Evolutionary conservation across 23 tunicate genomes (phyloP).

Genomic region (Styela plicata): DNA sequence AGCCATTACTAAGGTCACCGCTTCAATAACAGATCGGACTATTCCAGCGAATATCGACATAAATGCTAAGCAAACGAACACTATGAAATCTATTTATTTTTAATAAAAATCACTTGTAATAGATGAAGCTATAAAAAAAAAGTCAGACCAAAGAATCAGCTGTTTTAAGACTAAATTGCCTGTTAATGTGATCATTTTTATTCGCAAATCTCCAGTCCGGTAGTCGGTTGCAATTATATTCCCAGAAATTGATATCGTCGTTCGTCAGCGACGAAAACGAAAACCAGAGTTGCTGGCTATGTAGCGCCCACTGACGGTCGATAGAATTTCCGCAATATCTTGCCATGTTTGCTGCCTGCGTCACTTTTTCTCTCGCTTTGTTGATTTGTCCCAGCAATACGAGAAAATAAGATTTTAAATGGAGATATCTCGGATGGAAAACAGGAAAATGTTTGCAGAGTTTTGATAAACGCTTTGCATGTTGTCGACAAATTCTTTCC

Average conservation of each 20-base stretch:
- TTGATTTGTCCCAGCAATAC: slow-evolving; percentile 21
- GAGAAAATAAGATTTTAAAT: slow-evolving; percentile 27
- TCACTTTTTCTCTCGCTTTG: slow-evolving; percentile 40
- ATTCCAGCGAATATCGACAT: too few species aligned
- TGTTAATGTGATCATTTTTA: slow-evolving; percentile 31
- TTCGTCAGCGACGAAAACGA: background rate
- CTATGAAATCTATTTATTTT: too few species aligned
- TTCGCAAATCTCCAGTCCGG: slow-evolving; percentile 51
- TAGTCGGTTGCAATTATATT: slow-evolving; percentile 11
- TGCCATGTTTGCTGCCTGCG: slow-evolving; percentile 49
- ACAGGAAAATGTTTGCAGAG: slow-evolving; percentile 62
- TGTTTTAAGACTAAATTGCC: slow-evolving; percentile 17
- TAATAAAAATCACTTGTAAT: too few species aligned
- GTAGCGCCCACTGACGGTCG: slow-evolving; percentile 72
- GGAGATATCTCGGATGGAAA: slow-evolving; percentile 41
- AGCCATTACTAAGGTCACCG: too few species aligned
- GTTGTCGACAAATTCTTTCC: slow-evolving; percentile 15
- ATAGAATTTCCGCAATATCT: slow-evolving; percentile 55
- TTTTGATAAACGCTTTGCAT: slow-evolving; percentile 1
- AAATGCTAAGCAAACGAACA: too few species aligned
- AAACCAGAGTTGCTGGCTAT: slow-evolving; percentile 53
- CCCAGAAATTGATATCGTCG: slow-evolving; percentile 38
- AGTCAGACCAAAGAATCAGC: background rate
- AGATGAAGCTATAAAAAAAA: too few species aligned
- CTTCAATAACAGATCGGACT: too few species aligned